Percentiles rank a stretch among this genome's conserved stretches.
Conservation (phyloP, 1,140 invertebrate genomes). For the Eulimnadia texana region DNA sequence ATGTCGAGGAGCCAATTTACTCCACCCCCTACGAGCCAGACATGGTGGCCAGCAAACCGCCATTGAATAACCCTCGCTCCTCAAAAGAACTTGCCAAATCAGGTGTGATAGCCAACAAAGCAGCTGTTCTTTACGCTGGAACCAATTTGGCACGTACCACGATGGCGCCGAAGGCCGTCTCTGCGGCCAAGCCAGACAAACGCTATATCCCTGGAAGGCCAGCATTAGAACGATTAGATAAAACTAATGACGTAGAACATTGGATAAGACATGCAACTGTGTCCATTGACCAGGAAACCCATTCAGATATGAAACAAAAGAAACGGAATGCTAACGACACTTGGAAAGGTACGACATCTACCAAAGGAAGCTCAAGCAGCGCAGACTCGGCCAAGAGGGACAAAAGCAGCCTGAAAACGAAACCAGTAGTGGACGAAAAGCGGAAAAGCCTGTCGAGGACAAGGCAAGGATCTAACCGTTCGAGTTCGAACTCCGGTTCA, state of each 20-base stretch:
- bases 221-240: constrained; percentile 10
- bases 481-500: constrained; percentile 27
- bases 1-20: constrained; percentile 42
- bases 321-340: neutral
- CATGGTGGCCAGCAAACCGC: constrained; percentile 17
- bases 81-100: neutral
- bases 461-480: neutral
- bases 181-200: neutral
- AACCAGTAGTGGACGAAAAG: constrained; percentile 12
- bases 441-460: neutral
- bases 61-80: neutral
- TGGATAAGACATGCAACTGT: constrained; percentile 10
- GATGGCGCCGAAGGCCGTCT: neutral
- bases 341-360: constrained; percentile 21
- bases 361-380: constrained; percentile 16
- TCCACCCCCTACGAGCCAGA: constrained; percentile 43
- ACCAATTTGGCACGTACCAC: neutral
- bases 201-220: neutral
- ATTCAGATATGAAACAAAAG: neutral
- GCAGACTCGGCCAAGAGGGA: constrained; percentile 4
- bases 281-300: neutral
- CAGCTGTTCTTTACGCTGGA: neutral
- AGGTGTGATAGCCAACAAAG: neutral
- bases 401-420: constrained; percentile 21
- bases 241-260: constrained; percentile 18